phyloP scores from a whole-genome alignment of 2,888 invertebrate genomes.

The Sinotaia quadrata region DNA sequence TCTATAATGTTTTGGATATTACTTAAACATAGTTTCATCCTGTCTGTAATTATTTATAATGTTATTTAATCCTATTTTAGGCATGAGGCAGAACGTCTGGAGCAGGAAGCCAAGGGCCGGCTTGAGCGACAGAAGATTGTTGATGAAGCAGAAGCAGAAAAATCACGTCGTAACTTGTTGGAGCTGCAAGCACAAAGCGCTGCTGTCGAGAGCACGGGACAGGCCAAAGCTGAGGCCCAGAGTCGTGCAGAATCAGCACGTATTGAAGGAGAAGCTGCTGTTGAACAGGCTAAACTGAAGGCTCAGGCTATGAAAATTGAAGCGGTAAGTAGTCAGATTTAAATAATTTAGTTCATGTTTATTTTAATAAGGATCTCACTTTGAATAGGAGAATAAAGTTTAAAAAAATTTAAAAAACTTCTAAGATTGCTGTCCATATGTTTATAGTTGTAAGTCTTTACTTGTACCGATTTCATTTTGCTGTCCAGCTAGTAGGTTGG shows the following conservation, averaged over 20 bases:
- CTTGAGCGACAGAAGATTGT: conserved; percentile 74
- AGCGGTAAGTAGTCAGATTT: conserved; percentile 70
- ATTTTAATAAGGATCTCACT: no score
- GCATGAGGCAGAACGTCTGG: conserved; percentile 74
- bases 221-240: conserved; percentile 75
- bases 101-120: conserved; percentile 74
- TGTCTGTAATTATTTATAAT: no score
- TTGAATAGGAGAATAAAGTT: no score
- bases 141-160: conserved; percentile 75
- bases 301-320: conserved; percentile 74
- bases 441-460: no score
- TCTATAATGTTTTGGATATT: no score
- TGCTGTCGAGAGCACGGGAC: conserved; percentile 74
- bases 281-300: conserved; percentile 74
- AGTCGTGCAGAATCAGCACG: conserved; percentile 73
- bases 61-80: conserved; percentile 48
- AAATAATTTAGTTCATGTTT: no score
- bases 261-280: conserved; percentile 75
- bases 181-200: conserved; percentile 74
- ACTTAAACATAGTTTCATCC: not conserved
- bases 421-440: no score
- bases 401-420: no score
- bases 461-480: no score
- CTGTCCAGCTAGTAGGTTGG: no score
- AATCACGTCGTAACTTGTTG: conserved; percentile 71